phyloP scores from a whole-genome alignment of 2,113 vertebrate genomes.

The Mungos mungo region DNA sequence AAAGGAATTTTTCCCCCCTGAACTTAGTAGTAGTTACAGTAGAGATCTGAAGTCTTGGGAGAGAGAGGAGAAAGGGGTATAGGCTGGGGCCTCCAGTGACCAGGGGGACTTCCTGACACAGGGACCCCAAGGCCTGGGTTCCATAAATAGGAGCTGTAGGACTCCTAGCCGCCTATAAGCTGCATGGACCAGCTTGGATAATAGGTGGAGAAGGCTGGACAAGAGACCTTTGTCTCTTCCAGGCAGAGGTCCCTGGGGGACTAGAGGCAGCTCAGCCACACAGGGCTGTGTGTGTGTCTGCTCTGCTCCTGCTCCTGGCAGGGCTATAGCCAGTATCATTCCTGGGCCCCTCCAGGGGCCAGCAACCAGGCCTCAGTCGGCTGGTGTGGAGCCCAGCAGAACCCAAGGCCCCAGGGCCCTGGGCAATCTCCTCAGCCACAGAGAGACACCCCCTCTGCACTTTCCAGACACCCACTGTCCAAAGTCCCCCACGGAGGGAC shows the following conservation, averaged over 20 bases:
- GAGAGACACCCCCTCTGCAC: background rate
- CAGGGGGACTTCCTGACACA: background rate
- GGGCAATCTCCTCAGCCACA: background rate
- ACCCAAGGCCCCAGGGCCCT: background rate
- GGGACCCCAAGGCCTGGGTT: background rate
- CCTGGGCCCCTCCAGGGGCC: background rate
- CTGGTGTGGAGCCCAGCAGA: background rate
- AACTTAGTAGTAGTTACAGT: background rate
- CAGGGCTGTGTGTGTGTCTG: background rate
- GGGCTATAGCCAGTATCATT: background rate
- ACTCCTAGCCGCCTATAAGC: background rate
- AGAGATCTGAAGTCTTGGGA: background rate
- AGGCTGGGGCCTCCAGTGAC: background rate
- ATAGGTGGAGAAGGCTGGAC: background rate
- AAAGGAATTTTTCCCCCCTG: background rate
- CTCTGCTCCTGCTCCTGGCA: background rate
- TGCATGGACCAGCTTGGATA: background rate
- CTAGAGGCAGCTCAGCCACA: background rate
- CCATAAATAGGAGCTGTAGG: background rate
- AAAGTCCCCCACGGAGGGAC: background rate
- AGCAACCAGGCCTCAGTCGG: background rate
- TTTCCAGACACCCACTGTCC: background rate
- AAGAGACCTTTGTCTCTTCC: constrained; percentile 58
- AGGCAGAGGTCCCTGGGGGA: background rate
- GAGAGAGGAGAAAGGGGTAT: background rate